Base-by-base conservation (phyloP, 1,140 invertebrate species). In the Sminthurinus signatus region DNA sequence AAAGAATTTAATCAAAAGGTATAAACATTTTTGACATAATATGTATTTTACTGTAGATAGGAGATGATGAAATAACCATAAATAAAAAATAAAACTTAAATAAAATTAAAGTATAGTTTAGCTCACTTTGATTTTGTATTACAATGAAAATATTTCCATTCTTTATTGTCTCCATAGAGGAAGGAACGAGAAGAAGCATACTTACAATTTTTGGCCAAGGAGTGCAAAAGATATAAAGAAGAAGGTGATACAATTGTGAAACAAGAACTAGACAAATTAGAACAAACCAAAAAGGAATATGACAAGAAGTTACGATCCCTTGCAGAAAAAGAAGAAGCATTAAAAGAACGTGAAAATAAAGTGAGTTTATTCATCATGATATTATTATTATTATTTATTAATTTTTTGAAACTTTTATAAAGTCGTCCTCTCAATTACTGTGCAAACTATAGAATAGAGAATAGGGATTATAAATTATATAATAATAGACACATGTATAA, bases 161-260 rank as follows among this genome's bases (percentile, higher is more conserved):
- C 5, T 36, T 36, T 36, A 36, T 15, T 8, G 32, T 36, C 21
- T 54, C 5, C 5, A 31, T 12, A 57, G 28, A 10, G 32, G 23
- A 21, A 59, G 21, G 36, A 43, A 15, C 43, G 28, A 27, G 42
- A 59, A 21, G 3, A 58, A 19, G 54, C 62, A n/a, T 64, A 64
- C 23, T 51, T 64, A 36, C 39, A 54, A 29, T n/a, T 64, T 19
- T 23, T 64, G 4, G 42, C 54, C 19, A 5, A 1, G 17, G 62
- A 64, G 31, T 56, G 14, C 1, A 64, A 64, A 15, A 64, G 58
- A 42, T 55, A 56, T 15, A 56, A 64, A 42, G 31, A 36, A 23
- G 62, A 58, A 39, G 50, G 54, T 17, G 42, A 51, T 3, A 28
- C 36, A 4, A 29, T 39, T n/a, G 15, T 58, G 0, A 19, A 29